A percentile compares a stretch with the other conserved stretches of the same genome.
phyloP scores from a whole-genome alignment of 92 coral and sea anemone genomes.

The Siderastrea radians region DNA sequence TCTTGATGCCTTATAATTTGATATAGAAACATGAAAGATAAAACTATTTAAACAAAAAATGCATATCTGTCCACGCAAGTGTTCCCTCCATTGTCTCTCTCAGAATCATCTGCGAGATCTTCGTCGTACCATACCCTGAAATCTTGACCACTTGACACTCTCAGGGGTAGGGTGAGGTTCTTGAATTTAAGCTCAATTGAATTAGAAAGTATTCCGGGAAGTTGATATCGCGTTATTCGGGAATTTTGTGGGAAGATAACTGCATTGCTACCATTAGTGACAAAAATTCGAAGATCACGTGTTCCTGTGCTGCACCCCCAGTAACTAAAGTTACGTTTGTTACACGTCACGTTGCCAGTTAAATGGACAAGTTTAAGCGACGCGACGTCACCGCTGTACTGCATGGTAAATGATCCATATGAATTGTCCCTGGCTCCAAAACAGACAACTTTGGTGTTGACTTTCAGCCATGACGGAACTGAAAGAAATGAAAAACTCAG shows the following conservation, averaged over 20 bases:
- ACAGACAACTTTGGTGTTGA: too few species aligned
- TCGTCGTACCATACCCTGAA: slow-evolving; percentile 15
- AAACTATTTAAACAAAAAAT: background rate
- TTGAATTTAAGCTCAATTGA: slow-evolving; percentile 16
- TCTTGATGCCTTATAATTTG: too few species aligned
- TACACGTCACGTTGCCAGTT: slow-evolving; percentile 9
- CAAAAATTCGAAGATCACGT: background rate
- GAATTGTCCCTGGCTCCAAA: too few species aligned
- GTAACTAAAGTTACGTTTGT: background rate
- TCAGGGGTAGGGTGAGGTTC: slow-evolving; percentile 10
- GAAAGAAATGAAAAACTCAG: too few species aligned
- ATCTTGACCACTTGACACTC: slow-evolving; percentile 10
- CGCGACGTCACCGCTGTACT: too few species aligned
- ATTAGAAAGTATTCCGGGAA: slow-evolving; percentile 12
- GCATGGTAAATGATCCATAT: too few species aligned
- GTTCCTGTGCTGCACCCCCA: background rate
- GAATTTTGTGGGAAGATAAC: slow-evolving; percentile 9
- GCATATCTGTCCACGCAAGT: slow-evolving; percentile 10
- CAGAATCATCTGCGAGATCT: background rate
- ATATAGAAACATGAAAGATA: too few species aligned
- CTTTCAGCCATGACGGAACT: too few species aligned
- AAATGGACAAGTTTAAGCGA: background rate
- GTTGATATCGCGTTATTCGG: background rate
- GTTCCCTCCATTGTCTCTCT: background rate
- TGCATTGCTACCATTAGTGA: slow-evolving; percentile 1